These are phyloP conservation scores for Mareca strepera DNA, from an alignment of 2,797 vertebrate species.

Conservation along the genomic window DNA sequence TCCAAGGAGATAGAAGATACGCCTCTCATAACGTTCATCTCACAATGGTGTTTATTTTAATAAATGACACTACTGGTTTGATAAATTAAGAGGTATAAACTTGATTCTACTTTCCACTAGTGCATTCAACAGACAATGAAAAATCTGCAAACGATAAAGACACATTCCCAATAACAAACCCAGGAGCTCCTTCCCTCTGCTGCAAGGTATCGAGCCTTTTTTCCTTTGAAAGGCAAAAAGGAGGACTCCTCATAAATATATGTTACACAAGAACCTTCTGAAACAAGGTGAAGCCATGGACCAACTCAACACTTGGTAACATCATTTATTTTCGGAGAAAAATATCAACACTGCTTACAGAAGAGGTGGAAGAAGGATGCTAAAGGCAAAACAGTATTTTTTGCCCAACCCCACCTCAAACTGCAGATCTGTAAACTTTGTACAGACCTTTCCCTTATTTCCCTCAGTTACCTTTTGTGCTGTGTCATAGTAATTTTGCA, in stretches of 20 bases:
- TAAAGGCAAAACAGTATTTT: not conserved
- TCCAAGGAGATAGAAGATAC: not conserved
- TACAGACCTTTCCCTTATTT: not conserved
- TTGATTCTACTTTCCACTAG: not conserved
- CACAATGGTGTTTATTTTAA: not conserved
- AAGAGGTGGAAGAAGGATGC: slow-evolving; percentile 21
- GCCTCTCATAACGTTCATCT: not conserved
- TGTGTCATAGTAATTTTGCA: not conserved
- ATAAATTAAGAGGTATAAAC: not conserved
- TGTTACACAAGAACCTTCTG: slow-evolving; percentile 30
- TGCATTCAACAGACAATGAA: not conserved
- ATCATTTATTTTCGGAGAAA: slow-evolving; percentile 52
- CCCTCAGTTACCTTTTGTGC: not conserved
- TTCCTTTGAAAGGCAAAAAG: not conserved
- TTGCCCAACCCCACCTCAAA: not conserved
- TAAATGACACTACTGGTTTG: not conserved
- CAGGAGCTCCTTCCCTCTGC: not conserved
- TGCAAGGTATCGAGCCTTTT: not conserved
- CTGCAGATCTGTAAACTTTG: not conserved
- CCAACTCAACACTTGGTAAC: not conserved
- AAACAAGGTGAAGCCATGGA: slow-evolving; percentile 22
- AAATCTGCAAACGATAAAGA: not conserved
- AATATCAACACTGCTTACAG: not conserved
- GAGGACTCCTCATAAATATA: slow-evolving; percentile 21
- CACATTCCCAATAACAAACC: not conserved